Percentiles rank a stretch among this genome's conserved stretches.
phyloP scores from a whole-genome alignment of 2,113 vertebrate species.

The Leucopsar rothschildi region DNA sequence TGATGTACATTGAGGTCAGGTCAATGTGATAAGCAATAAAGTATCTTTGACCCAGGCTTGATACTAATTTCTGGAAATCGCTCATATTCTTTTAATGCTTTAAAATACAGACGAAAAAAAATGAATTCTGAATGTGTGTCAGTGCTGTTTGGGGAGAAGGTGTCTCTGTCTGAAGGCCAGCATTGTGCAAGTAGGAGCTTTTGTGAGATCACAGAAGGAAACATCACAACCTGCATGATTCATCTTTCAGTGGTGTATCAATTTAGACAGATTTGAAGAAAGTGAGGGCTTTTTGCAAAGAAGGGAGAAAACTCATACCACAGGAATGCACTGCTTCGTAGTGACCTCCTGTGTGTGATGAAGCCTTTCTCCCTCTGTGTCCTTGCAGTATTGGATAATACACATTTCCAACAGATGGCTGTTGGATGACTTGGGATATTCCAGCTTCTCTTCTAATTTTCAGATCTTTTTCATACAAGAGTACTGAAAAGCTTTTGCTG shows the following conservation, averaged over 20 bases:
- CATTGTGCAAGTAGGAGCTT: not conserved
- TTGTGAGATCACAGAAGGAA: not conserved
- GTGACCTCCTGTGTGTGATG: not conserved
- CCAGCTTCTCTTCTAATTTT: not conserved
- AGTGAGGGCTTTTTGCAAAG: not conserved
- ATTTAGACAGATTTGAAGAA: not conserved
- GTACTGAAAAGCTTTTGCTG: not conserved
- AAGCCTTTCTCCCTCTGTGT: not conserved
- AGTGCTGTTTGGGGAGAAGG: not conserved
- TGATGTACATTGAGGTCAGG: not conserved
- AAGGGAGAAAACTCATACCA: not conserved
- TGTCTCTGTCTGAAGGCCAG: not conserved
- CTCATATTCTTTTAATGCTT: not conserved
- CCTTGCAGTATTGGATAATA: not conserved
- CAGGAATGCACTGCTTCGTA: not conserved
- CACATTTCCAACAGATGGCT: not conserved
- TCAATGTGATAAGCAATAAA: not conserved
- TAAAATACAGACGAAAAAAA: not conserved
- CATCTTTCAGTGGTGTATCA: not conserved
- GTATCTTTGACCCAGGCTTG: not conserved
- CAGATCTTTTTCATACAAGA: not conserved
- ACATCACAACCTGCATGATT: not conserved
- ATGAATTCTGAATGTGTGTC: not conserved
- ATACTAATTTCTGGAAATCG: not conserved
- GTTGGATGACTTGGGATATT: not conserved